A percentile compares a stretch with the other conserved stretches of the same genome.
Conservation (phyloP, 2,113 vertebrate species). For the Ariopsis seemanni region DNA sequence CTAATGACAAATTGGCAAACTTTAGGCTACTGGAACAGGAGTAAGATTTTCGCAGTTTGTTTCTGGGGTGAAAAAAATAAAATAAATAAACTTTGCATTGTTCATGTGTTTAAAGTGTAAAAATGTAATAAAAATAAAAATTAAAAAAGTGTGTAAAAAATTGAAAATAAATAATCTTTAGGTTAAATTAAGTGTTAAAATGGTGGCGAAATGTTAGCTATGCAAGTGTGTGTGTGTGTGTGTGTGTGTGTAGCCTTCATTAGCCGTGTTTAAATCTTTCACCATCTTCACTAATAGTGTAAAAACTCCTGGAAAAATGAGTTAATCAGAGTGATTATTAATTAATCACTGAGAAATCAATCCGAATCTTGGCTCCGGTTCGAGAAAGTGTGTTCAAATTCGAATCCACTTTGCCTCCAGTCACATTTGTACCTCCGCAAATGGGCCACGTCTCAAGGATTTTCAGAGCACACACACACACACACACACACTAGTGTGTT, state of each 20-base stretch:
- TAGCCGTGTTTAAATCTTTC: constrained; percentile 3
- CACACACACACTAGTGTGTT: not conserved
- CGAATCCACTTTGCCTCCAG: not conserved
- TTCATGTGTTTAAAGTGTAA: too few species aligned
- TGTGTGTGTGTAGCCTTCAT: not conserved
- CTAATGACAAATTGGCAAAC: not conserved
- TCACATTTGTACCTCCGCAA: not conserved
- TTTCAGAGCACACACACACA: not conserved
- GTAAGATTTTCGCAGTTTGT: not conserved
- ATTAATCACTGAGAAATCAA: not conserved
- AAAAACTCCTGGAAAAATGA: not conserved
- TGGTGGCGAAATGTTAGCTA: not conserved
- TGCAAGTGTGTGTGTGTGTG: not conserved
- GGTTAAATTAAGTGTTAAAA: not conserved
- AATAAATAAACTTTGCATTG: too few species aligned
- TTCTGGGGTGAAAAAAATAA: too few species aligned
- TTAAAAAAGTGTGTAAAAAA: too few species aligned
- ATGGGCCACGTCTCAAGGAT: constrained; percentile 24
- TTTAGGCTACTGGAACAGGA: not conserved
- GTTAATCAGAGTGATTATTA: not conserved
- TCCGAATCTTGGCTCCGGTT: not conserved
- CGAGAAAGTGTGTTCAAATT: not conserved
- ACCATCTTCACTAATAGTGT: not conserved
- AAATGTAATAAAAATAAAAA: not conserved
- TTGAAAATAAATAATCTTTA: too few species aligned